A percentile compares a stretch with the other conserved stretches of the same genome.
Conservation (phyloP, 2,113 vertebrate species). For the Cottus gobio region DNA sequence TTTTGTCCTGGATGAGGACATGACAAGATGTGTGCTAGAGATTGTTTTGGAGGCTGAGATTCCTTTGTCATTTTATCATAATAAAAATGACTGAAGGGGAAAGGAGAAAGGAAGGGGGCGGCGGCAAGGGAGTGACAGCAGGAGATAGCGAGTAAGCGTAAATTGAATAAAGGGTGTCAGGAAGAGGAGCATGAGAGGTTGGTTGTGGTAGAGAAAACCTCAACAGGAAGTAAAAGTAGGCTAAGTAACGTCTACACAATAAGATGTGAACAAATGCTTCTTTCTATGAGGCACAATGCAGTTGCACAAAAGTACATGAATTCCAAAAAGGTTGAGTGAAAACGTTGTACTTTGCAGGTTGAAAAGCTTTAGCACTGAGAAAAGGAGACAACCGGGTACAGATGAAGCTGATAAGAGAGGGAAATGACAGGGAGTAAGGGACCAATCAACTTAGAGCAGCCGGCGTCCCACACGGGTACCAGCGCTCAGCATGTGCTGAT, state of each 20-base stretch:
- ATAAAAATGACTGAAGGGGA: constrained; percentile 11
- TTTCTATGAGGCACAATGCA: background rate
- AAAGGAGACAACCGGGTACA: background rate
- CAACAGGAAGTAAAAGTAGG: background rate
- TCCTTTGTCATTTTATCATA: constrained; percentile 30
- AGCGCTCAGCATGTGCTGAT: constrained; percentile 1
- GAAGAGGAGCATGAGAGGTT: background rate
- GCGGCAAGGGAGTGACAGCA: constrained; percentile 2
- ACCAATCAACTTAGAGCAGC: background rate
- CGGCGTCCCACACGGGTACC: background rate
- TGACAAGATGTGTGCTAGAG: background rate
- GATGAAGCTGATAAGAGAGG: background rate
- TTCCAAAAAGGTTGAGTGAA: constrained; percentile 1
- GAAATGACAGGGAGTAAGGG: background rate
- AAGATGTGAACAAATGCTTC: background rate
- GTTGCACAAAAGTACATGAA: background rate
- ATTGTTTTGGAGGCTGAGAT: constrained; percentile 2
- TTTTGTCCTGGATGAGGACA: constrained; percentile 8
- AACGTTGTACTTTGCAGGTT: background rate
- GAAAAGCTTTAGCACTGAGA: background rate
- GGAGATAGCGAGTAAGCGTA: background rate
- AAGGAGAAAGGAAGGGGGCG: background rate
- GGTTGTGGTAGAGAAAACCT: background rate
- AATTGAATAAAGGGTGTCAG: background rate
- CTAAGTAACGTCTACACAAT: background rate